phyloP scores from a whole-genome alignment of 2,113 vertebrate species.

The Orthonyx spaldingii region DNA sequence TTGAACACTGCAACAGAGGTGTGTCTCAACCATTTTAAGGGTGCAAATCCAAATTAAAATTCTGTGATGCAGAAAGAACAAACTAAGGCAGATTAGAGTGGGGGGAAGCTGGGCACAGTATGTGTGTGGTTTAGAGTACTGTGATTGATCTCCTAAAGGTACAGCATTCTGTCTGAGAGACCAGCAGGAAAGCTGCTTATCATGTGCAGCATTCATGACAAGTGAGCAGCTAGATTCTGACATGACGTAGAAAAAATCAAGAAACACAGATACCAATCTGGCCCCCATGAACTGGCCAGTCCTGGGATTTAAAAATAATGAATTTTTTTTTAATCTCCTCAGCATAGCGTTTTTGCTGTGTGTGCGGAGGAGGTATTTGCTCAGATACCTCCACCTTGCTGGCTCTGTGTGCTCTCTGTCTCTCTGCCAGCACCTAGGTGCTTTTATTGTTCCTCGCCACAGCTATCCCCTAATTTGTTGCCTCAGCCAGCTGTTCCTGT shows the following conservation, averaged over 20 bases:
- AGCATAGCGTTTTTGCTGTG: neutral
- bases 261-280: neutral
- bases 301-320: neutral
- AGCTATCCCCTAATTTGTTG: neutral
- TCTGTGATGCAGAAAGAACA: neutral
- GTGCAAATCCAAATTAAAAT: neutral
- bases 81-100: neutral
- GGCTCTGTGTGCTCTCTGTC: neutral
- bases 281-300: neutral
- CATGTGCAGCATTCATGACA: neutral
- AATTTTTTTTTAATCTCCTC: neutral
- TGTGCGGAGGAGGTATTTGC: neutral
- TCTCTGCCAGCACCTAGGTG: neutral
- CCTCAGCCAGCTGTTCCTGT: neutral
- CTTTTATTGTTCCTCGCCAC: neutral
- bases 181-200: neutral
- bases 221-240: neutral
- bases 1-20: neutral
- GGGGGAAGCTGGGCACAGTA: neutral
- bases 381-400: neutral
- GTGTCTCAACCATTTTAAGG: neutral
- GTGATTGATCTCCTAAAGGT: neutral
- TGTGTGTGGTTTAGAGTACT: neutral
- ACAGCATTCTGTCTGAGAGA: neutral
- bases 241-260: neutral